Percentiles rank a stretch among this genome's conserved stretches.
phyloP scores from a whole-genome alignment of 2,797 vertebrate species.

The Linurgus olivaceus region DNA sequence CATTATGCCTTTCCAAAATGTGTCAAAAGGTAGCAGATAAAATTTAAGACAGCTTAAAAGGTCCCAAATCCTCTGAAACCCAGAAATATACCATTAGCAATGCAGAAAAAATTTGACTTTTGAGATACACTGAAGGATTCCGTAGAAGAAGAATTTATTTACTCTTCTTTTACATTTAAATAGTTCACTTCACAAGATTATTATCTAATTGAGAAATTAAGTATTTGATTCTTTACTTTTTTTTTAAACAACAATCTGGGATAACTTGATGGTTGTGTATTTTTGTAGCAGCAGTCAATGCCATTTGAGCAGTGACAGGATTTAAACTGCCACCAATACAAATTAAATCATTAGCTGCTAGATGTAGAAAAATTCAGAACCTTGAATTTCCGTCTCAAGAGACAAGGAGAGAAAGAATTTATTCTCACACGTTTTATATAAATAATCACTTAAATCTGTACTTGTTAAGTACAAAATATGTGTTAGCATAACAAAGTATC shows the following conservation, averaged over 20 bases:
- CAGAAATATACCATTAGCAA: not conserved
- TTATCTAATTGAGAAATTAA: not conserved
- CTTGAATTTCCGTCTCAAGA: not conserved
- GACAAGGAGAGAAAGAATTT: slow-evolving; percentile 20
- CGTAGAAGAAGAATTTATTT: not conserved
- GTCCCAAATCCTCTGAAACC: not conserved
- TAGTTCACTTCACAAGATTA: not conserved
- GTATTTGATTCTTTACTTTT: not conserved
- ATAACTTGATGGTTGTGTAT: not conserved
- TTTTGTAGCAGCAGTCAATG: not conserved
- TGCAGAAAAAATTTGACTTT: not conserved
- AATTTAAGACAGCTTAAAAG: not conserved
- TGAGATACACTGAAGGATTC: not conserved
- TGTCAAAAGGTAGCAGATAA: not conserved
- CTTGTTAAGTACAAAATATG: slow-evolving; percentile 6
- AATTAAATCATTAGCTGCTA: slow-evolving; percentile 31
- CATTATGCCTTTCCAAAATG: not conserved
- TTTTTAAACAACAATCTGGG: not conserved
- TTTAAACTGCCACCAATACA: slow-evolving; percentile 13
- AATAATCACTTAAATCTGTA: slow-evolving; percentile 40
- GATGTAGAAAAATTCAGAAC: not conserved
- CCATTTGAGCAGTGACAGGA: not conserved
- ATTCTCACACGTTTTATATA: slow-evolving; percentile 39
- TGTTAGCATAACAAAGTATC: not conserved
- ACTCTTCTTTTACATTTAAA: not conserved